phyloP scores from a whole-genome alignment of 2,113 vertebrate species.

The Diadophis punctatus region DNA sequence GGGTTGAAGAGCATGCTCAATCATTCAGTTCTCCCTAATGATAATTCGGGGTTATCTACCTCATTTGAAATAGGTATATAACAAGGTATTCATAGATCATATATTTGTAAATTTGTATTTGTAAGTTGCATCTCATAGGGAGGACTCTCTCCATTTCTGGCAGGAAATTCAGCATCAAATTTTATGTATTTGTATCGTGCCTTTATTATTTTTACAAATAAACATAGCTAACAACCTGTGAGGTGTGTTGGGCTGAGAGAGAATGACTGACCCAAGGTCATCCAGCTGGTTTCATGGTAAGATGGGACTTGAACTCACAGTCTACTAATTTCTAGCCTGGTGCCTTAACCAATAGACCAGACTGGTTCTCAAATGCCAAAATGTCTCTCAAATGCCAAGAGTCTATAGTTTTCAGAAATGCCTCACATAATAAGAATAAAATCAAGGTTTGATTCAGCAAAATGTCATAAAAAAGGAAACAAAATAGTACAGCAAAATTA shows the following conservation, averaged over 20 bases:
- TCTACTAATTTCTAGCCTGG: neutral
- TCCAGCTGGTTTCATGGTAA: neutral
- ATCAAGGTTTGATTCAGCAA: neutral
- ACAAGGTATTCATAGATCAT: neutral
- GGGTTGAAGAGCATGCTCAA: neutral
- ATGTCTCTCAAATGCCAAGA: neutral
- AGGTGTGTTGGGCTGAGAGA: neutral
- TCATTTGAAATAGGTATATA: neutral
- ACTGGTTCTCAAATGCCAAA: neutral
- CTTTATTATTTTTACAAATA: neutral
- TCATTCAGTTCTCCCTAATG: neutral
- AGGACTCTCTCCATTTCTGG: neutral
- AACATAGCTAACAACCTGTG: neutral
- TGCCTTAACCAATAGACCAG: neutral
- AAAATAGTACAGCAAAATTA: neutral
- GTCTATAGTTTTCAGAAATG: neutral
- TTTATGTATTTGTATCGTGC: neutral
- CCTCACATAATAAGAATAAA: neutral
- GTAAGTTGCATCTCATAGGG: neutral
- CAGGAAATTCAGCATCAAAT: neutral
- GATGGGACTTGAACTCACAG: neutral
- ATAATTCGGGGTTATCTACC: neutral
- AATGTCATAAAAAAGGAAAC: neutral
- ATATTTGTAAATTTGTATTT: neutral
- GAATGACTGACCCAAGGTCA: neutral